Conservation (phyloP, 2,113 vertebrate genomes). For the Etheostoma cragini region DNA sequence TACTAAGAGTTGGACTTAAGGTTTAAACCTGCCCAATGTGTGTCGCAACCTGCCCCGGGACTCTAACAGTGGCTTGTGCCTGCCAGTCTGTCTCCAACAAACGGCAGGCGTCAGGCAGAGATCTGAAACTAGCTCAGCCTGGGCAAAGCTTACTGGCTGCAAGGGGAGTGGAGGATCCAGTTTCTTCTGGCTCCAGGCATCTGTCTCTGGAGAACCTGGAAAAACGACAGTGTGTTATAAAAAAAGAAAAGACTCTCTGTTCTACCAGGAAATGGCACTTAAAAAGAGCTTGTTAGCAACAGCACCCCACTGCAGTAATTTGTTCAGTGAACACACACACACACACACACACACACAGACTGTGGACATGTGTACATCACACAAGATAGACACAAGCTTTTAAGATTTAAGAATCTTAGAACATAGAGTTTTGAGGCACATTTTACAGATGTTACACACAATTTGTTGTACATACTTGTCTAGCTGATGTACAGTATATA, state of each 20-base stretch:
- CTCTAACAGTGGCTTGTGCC: constrained; percentile 42
- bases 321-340: constrained; percentile 31
- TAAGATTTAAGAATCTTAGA: constrained; percentile 19
- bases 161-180: constrained; percentile 42
- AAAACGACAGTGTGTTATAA: constrained; percentile 18
- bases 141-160: constrained; percentile 28
- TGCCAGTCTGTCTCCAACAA: constrained; percentile 62
- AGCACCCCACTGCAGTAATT: constrained; percentile 41
- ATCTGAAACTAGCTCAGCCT: constrained; percentile 51
- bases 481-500: constrained; percentile 32
- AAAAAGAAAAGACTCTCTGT: constrained; percentile 19
- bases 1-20: constrained; percentile 22
- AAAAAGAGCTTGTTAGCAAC: constrained; percentile 36
- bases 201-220: constrained; percentile 54
- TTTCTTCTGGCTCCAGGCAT: constrained; percentile 64
- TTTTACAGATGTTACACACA: constrained; percentile 40
- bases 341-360: neutral
- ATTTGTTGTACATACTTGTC: constrained; percentile 60
- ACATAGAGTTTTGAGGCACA: constrained; percentile 13
- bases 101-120: constrained; percentile 38
- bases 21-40: constrained; percentile 37
- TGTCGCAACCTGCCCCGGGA: constrained; percentile 33
- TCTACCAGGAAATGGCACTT: constrained; percentile 61
- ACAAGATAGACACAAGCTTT: constrained; percentile 1
- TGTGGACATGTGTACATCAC: constrained; percentile 8